A percentile compares a stretch with the other conserved stretches of the same genome.
Evolutionary conservation across 1,140 invertebrate species (phyloP).

Genomic region (Tribolium castaneum): DNA sequence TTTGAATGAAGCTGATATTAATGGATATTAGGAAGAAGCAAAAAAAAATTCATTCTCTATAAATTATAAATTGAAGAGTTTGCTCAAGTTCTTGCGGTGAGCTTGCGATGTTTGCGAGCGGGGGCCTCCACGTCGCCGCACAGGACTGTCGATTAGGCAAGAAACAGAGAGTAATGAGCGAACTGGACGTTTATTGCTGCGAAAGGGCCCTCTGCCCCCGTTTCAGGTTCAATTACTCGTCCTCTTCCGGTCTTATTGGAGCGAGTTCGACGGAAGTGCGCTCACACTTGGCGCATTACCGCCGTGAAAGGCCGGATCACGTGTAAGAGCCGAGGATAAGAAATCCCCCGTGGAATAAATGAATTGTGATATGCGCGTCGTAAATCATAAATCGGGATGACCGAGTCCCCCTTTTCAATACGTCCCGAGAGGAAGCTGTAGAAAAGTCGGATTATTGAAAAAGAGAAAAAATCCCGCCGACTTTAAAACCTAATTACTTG

Average conservation of each 20-base stretch:
- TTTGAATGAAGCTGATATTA: no score
- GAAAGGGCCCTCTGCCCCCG: neutral
- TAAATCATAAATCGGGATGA: slow-evolving; percentile 40
- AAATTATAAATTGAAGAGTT: no score
- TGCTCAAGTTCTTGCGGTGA: no score
- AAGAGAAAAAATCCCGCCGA: neutral
- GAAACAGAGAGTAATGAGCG: neutral
- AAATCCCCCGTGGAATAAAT: slow-evolving; percentile 40
- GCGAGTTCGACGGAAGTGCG: slow-evolving; percentile 24
- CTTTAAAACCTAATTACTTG: slow-evolving; percentile 22
- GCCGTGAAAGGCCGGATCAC: slow-evolving; percentile 38
- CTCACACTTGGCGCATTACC: slow-evolving; percentile 17
- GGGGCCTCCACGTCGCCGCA: neutral
- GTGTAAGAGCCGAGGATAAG: slow-evolving; percentile 39
- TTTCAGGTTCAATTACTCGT: slow-evolving; percentile 26
- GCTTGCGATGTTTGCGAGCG: no score
- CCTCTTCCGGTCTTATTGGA: slow-evolving; percentile 18
- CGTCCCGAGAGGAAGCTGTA: slow-evolving; percentile 25
- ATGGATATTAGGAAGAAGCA: no score
- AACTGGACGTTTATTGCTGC: slow-evolving; percentile 34
- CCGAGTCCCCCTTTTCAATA: slow-evolving; percentile 22
- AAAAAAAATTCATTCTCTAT: no score
- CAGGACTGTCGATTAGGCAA: neutral
- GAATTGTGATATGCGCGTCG: slow-evolving; percentile 40
- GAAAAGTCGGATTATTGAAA: slow-evolving; percentile 8